These are phyloP conservation scores for Gyps fulvus DNA, from an alignment of 2,113 vertebrate species.

Conservation along the genomic window DNA sequence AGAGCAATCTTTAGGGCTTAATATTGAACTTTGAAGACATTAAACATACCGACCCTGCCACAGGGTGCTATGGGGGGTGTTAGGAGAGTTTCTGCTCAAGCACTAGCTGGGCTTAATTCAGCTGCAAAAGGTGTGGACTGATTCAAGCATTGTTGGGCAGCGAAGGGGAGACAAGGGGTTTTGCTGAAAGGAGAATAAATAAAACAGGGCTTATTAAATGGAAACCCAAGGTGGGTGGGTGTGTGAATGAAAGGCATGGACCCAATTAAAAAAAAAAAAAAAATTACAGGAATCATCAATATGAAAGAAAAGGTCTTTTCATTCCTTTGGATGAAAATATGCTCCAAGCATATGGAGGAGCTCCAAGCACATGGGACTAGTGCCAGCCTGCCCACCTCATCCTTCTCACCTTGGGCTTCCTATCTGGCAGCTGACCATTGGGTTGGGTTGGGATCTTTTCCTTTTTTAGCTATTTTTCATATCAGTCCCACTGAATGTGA, in stretches of 20 bases:
- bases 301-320: not conserved
- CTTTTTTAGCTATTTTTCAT: not conserved
- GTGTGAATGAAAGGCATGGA: not conserved
- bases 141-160: not conserved
- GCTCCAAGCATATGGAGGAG: not conserved
- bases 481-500: not conserved
- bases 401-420: not conserved
- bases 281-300: not conserved
- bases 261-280: not conserved
- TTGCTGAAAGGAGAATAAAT: not conserved
- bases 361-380: not conserved
- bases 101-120: not conserved
- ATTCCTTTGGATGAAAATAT: not conserved
- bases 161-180: not conserved
- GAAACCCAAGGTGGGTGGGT: not conserved
- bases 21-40: not conserved
- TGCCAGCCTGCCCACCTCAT: not conserved
- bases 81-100: not conserved
- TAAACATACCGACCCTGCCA: not conserved
- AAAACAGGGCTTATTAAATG: not conserved
- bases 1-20: not conserved
- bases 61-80: accelerated
- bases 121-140: not conserved
- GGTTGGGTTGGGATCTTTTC: not conserved
- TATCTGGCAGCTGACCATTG: not conserved